Base-by-base conservation (phyloP, 2,888 invertebrate genomes). In the Palloptera scutellata region DNA sequence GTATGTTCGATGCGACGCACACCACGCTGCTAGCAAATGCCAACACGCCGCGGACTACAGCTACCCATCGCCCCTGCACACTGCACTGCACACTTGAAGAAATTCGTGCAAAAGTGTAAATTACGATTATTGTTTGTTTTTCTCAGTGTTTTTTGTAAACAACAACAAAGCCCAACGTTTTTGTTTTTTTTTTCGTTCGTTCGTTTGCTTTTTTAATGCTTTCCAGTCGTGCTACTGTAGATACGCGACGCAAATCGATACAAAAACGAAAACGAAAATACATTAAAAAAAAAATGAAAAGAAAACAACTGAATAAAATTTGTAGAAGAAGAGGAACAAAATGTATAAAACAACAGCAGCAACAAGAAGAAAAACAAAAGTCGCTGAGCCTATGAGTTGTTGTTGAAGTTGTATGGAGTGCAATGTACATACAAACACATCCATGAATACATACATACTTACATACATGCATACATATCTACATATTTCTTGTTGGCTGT, bases 161-260 rank as follows among this genome's bases (percentile, higher is more conserved):
- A 42, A 59, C 45, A 48, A 58, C 17, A 63, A 42, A 41, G 30
- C 30, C 30, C 30, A 30, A 59, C 13, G 41, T 41, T 66, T 55
- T 54, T 61, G n/a, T 13, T 59, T 13, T 60, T 53, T 13, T 15
- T 58, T 63, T 30, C 20, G 41, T 6, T 59, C 17, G 19, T 53
- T 13, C 19, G 57, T 63, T 30, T 15, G 20, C 54, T 51, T 62
- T 54, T 61, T 61, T n/a, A 76, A 76, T 74, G 78, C 78, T 74
- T 75, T 77, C 73, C 73, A 77, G 73, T 70, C 74, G 71, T 73
- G 80, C 79, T 79, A 79, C 80, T 77, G 79, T 76, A 76, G 75
- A 70, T 75, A 76, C 75, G 76, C 74, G 63, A 51, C 45, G 61
- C 61, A 59, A 64, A 64, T 58, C 19, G 42, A 17, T 54, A 55